These are phyloP conservation scores for Apteryx owenii DNA, from an alignment of 2,113 vertebrate species.

Conservation along the genomic window DNA sequence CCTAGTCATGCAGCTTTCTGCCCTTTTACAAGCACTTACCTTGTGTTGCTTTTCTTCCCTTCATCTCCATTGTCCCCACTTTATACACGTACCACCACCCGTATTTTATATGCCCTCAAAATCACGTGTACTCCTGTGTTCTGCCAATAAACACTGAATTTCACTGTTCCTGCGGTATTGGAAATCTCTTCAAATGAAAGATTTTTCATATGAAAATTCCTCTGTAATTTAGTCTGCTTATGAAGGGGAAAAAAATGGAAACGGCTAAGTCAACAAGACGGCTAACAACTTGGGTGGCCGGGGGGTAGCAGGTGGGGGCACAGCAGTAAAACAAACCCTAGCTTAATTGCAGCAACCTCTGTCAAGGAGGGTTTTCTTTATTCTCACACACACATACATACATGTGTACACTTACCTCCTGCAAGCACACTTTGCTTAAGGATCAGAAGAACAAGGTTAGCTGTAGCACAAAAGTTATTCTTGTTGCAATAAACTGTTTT, in stretches of 20 bases:
- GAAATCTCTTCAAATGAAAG: neutral
- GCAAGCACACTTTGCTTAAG: neutral
- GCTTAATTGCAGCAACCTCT: constrained; percentile 19
- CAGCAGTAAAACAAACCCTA: constrained; percentile 14
- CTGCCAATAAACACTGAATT: neutral
- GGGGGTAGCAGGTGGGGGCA: constrained; percentile 32
- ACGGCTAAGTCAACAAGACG: neutral
- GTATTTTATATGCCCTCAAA: neutral
- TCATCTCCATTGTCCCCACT: neutral
- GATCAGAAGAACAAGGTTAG: neutral
- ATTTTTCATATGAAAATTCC: neutral
- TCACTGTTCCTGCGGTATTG: neutral
- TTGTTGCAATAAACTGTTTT: neutral
- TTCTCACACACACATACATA: neutral
- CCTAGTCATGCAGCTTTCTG: neutral
- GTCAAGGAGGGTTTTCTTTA: neutral
- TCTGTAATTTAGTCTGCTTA: constrained; percentile 1
- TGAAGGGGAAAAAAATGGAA: neutral
- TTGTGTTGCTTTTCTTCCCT: neutral
- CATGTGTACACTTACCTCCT: neutral
- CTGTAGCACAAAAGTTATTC: neutral
- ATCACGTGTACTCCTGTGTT: neutral
- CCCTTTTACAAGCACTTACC: neutral
- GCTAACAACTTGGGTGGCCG: constrained; percentile 37
- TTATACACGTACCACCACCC: neutral